A percentile compares a stretch with the other conserved stretches of the same genome.
phyloP scores from a whole-genome alignment of 2,888 invertebrate species.

The Acanthopleura granulata region DNA sequence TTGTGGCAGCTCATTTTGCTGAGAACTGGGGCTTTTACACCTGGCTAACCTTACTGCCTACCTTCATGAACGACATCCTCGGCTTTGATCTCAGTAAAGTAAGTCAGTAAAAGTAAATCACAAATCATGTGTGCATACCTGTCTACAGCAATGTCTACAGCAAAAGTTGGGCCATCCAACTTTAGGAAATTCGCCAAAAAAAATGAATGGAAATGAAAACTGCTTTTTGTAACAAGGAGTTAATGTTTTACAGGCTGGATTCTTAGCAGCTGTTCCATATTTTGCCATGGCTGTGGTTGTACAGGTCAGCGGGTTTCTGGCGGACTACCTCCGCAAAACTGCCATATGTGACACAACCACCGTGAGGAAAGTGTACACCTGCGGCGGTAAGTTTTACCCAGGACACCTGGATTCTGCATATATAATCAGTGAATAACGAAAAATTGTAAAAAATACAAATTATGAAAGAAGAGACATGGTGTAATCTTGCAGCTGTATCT shows the following conservation, averaged over 20 bases:
- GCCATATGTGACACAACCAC: slow-evolving; percentile 61
- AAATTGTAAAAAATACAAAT: no score
- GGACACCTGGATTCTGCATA: no score
- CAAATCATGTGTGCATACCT: no score
- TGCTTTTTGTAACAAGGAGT: no score
- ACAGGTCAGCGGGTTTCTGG: slow-evolving; percentile 84
- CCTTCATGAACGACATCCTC: slow-evolving; percentile 68
- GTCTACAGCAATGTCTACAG: no score
- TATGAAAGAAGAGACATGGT: no score
- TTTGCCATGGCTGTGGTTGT: slow-evolving; percentile 87
- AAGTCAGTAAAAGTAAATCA: no score
- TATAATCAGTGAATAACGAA: no score
- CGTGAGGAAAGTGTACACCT: slow-evolving; percentile 80
- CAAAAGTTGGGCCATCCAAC: no score
- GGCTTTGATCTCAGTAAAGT: slow-evolving; percentile 62
- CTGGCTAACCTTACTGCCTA: slow-evolving; percentile 70
- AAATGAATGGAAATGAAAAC: no score
- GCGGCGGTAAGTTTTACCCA: slow-evolving; percentile 72
- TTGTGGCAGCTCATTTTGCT: slow-evolving; percentile 69
- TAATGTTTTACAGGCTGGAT: slow-evolving; percentile 77
- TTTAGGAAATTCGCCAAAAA: no score
- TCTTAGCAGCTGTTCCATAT: slow-evolving; percentile 88
- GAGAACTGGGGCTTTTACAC: slow-evolving; percentile 73
- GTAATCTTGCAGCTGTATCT: no score
- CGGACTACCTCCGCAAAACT: slow-evolving; percentile 79